phyloP scores from a whole-genome alignment of 2,888 invertebrate species.

The Dione vanillae region DNA sequence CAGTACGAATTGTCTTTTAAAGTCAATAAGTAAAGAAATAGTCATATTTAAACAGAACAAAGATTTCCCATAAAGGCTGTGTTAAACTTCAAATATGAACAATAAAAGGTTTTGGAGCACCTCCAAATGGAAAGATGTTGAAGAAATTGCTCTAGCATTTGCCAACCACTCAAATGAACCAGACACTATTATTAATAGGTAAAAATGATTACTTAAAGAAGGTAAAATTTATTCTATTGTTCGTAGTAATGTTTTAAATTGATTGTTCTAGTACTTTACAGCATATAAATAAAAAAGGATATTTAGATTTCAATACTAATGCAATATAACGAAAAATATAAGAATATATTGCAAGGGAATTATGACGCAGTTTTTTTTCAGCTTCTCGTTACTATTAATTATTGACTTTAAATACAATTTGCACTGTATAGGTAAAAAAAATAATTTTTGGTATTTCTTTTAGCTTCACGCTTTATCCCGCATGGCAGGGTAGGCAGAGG shows the following conservation, averaged over 20 bases:
- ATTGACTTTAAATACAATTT: no score
- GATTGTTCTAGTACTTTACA: neutral
- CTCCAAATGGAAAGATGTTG: slow-evolving; percentile 74
- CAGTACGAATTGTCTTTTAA: neutral
- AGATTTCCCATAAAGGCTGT: slow-evolving; percentile 62
- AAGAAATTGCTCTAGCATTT: slow-evolving; percentile 55
- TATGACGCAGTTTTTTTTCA: no score
- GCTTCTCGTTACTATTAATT: no score
- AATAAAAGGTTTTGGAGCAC: slow-evolving; percentile 74
- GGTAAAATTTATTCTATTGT: slow-evolving; percentile 16
- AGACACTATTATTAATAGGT: slow-evolving; percentile 57
- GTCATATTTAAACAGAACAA: slow-evolving; percentile 51
- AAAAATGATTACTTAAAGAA: slow-evolving; percentile 54
- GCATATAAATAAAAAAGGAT: no score
- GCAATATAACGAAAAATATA: no score
- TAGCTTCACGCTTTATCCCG: no score
- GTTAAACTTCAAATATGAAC: slow-evolving; percentile 62
- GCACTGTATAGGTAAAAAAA: no score
- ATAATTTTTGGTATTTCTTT: no score
- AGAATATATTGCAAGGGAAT: no score
- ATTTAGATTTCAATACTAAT: no score
- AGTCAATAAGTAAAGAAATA: slow-evolving; percentile 1
- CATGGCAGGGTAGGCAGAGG: no score
- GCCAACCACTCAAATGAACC: slow-evolving; percentile 53
- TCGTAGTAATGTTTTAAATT: slow-evolving; percentile 18